Conservation (phyloP, 2,888 invertebrate species). For the Norana najaformis region DNA sequence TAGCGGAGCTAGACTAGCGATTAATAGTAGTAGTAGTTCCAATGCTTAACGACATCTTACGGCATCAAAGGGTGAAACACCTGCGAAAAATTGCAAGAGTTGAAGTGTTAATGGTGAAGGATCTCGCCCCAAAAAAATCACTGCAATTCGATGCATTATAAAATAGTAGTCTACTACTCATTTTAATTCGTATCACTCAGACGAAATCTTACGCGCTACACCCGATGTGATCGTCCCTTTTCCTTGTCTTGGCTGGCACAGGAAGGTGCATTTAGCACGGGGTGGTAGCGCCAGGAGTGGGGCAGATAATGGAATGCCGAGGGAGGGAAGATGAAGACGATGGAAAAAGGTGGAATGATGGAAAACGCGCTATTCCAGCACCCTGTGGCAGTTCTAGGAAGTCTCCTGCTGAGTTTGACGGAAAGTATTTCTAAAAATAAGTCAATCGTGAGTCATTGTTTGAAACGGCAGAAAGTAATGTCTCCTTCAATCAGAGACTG, state of each 20-base stretch:
- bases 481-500: background rate
- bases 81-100: too few relatives aligned
- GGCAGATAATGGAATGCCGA: background rate
- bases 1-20: too few relatives aligned
- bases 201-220: too few relatives aligned
- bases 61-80: too few relatives aligned
- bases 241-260: background rate
- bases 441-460: background rate
- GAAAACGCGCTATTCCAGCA: background rate
- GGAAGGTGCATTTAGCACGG: background rate
- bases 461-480: background rate
- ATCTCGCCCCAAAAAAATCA: too few relatives aligned
- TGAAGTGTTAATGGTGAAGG: too few relatives aligned
- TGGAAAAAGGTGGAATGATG: background rate
- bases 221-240: background rate
- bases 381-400: conserved; percentile 13
- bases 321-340: background rate
- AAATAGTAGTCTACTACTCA: too few relatives aligned
- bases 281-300: background rate
- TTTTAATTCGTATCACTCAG: too few relatives aligned
- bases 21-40: too few relatives aligned
- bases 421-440: conserved; percentile 10
- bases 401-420: background rate
- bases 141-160: too few relatives aligned
- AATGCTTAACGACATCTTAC: too few relatives aligned